Evolutionary conservation across 2,888 invertebrate species (phyloP).

Genomic region (Graphium colonna): DNA sequence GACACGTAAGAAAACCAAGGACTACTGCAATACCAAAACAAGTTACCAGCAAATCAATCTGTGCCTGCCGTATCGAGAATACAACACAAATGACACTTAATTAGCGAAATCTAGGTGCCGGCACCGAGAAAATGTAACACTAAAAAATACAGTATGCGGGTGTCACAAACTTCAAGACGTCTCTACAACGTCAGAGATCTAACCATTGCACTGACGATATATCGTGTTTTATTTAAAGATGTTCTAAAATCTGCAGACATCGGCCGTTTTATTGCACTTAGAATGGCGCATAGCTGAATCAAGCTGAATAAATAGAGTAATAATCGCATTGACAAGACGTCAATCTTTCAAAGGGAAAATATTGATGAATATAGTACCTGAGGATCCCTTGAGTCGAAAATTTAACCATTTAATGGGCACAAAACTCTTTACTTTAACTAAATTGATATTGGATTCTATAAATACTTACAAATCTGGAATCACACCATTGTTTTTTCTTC

Average conservation of each 20-base stretch:
- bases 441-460: constrained; percentile 73
- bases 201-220: constrained; percentile 47
- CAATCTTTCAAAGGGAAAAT: constrained; percentile 50
- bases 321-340: constrained; percentile 74
- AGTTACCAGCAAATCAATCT: constrained; percentile 33
- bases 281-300: constrained; percentile 76
- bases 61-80: constrained; percentile 46
- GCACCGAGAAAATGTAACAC: constrained; percentile 48
- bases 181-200: constrained; percentile 40
- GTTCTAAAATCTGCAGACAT: constrained; percentile 59
- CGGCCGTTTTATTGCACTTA: constrained; percentile 63
- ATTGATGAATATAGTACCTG: constrained; percentile 51
- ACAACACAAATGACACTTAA: constrained; percentile 46
- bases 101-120: constrained; percentile 58
- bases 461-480: constrained; percentile 81
- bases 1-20: constrained; percentile 31
- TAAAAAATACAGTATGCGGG: constrained; percentile 41
- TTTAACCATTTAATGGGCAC: constrained; percentile 50
- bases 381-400: constrained; percentile 44
- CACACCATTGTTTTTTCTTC: constrained; percentile 80
- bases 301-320: constrained; percentile 73
- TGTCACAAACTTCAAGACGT: constrained; percentile 34
- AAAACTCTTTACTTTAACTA: constrained; percentile 55
- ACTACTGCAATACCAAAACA: constrained; percentile 18
- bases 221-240: constrained; percentile 53